phyloP scores from a whole-genome alignment of 2,797 vertebrate species.

The Neosilurus mollespiculum region DNA sequence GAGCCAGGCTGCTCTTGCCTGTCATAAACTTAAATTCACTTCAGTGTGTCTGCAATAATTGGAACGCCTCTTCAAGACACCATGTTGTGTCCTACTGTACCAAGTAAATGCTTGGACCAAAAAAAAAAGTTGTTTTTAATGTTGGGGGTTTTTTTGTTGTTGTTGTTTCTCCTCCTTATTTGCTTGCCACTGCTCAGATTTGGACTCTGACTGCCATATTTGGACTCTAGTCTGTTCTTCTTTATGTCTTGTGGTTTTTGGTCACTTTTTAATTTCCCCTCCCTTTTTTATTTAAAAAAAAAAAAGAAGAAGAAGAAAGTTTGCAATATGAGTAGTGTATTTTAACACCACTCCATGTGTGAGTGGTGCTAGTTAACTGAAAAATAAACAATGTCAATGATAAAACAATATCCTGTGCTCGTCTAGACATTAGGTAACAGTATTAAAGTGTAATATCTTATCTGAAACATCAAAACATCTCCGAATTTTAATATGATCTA shows the following conservation, averaged over 20 bases:
- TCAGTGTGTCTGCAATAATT: slow-evolving; percentile 46
- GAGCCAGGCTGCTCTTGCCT: slow-evolving; percentile 12
- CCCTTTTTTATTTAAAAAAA: slow-evolving; percentile 7
- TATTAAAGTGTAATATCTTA: neutral
- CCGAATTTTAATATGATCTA: neutral
- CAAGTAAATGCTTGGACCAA: slow-evolving; percentile 54
- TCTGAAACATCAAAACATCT: neutral
- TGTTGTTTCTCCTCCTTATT: neutral
- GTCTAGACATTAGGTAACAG: neutral
- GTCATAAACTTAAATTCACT: slow-evolving; percentile 34
- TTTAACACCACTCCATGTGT: slow-evolving; percentile 10
- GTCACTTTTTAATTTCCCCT: slow-evolving; percentile 19
- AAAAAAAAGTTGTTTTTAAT: slow-evolving; percentile 41
- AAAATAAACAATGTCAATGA: slow-evolving; percentile 18
- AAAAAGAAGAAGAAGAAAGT: neutral
- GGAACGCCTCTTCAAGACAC: slow-evolving; percentile 27
- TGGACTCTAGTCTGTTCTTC: neutral
- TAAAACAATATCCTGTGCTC: neutral
- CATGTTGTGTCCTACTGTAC: slow-evolving; percentile 51
- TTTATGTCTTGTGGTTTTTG: slow-evolving; percentile 27
- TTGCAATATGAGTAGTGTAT: slow-evolving; percentile 6
- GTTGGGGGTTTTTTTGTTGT: neutral
- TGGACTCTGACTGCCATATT: slow-evolving; percentile 23
- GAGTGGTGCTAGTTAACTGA: slow-evolving; percentile 31
- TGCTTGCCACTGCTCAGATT: slow-evolving; percentile 7